Evolutionary conservation across 1,140 invertebrate genomes (phyloP), one percentile per base, ranked within the genome.

Genomic region (Stegodyphus dumicola): DNA sequence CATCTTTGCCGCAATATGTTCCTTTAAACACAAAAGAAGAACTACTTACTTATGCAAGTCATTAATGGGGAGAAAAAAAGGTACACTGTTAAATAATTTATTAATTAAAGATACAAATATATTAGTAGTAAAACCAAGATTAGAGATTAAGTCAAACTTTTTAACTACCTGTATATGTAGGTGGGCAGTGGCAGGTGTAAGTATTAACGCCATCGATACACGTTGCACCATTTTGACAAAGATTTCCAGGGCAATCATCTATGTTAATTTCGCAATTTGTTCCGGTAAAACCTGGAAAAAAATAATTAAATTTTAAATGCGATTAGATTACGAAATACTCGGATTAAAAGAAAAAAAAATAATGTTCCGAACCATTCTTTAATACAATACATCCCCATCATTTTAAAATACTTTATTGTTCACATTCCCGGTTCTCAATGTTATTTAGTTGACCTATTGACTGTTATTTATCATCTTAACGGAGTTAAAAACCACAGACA

Each of bases 101-200:
- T 3, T 33, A 33, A 33, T 33, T 33, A 33, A 33, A 5, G 15
- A 60, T 60, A 60, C 56, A 60, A 7, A 60, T 60, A 60, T 13
- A 60, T 33, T n/a, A 69, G 66, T 10, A 6, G 7, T 17, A 69
- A 48, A 69, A 10, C 10, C 7, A 69, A n/a, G 13, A 10, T 17
- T 17, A 17, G 17, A 13, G 13, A 69, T 69, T 18, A 48, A 17
- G 17, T 69, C 2, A 17, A 69, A 2, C 33, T n/a, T 48, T 54
- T 49, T 13, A 13, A 49, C 18, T 78, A 85, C 88, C 97, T 5
- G 95, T 96, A 91, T 95, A 98, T 3, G 95, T 95, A 0, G 95
- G 93, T 4, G 96, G 95, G 90, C 97, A 98, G 64, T 93, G 93
- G 91, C 97, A 98, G 7, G 94, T 94, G 91, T 97, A 98, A n/a